These are phyloP conservation scores for Dascillus cervinus DNA, from an alignment of 2,888 invertebrate species.

Conservation along the genomic window DNA sequence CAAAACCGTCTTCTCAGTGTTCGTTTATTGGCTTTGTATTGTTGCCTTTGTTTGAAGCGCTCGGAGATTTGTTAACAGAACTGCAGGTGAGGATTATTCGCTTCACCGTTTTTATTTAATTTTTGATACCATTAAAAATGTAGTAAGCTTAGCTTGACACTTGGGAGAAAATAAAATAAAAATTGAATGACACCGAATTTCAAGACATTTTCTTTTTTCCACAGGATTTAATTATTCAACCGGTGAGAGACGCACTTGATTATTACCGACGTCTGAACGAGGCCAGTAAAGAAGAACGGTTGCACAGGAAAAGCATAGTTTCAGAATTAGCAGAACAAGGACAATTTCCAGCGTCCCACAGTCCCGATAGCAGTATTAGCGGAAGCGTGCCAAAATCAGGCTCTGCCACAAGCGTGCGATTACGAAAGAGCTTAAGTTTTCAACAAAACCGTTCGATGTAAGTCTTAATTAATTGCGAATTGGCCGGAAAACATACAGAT, in stretches of 20 bases:
- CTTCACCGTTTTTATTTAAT: too few relatives aligned
- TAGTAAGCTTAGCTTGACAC: neutral
- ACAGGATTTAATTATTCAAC: constrained; percentile 54
- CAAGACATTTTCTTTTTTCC: constrained; percentile 20
- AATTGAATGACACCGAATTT: neutral
- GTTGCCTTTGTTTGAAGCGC: constrained; percentile 69
- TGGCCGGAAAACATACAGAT: neutral
- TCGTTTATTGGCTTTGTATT: constrained; percentile 77
- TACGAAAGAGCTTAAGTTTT: constrained; percentile 46
- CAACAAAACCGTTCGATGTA: constrained; percentile 39
- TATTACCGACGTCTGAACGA: constrained; percentile 56
- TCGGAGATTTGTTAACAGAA: constrained; percentile 66
- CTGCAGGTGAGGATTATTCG: constrained; percentile 53
- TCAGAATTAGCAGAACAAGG: constrained; percentile 35
- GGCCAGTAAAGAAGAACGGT: constrained; percentile 51
- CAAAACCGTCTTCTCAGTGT: constrained; percentile 75
- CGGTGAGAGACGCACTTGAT: constrained; percentile 54
- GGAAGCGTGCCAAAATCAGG: constrained; percentile 42
- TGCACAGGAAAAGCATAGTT: constrained; percentile 51
- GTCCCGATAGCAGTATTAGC: constrained; percentile 39
- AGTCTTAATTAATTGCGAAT: too few relatives aligned
- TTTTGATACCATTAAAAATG: too few relatives aligned
- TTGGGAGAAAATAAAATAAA: constrained; percentile 1
- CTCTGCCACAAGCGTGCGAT: constrained; percentile 47
- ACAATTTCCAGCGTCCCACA: constrained; percentile 39